A percentile compares a stretch with the other conserved stretches of the same genome.
Conservation (phyloP, 1,140 invertebrate genomes). For the Arctopsyche grandis region DNA sequence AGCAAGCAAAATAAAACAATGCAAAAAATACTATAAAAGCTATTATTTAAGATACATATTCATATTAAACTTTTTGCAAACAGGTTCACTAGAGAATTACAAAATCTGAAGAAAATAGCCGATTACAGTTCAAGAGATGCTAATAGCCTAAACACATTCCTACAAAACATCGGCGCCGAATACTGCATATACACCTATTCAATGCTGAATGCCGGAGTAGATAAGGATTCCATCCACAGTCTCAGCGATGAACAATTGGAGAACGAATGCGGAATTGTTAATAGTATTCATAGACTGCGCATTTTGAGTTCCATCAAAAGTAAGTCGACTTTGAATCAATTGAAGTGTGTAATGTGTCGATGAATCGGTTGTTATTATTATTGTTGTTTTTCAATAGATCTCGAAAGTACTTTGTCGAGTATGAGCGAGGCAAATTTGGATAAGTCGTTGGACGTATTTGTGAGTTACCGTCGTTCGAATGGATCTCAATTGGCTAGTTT, state of each 20-base stretch:
- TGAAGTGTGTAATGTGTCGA: background rate
- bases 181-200: conserved; percentile 97
- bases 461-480: conserved; percentile 97
- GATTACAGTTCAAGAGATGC: conserved; percentile 96
- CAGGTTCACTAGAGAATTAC: conserved; percentile 93
- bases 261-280: conserved; percentile 89
- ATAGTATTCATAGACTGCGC: conserved; percentile 92
- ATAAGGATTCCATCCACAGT: conserved; percentile 82
- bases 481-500: conserved; percentile 96
- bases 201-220: conserved; percentile 95
- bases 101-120: conserved; percentile 95
- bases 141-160: conserved; percentile 90
- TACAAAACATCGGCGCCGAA: conserved; percentile 87
- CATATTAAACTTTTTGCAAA: conserved; percentile 43
- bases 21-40: conserved; percentile 26
- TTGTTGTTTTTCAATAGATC: conserved; percentile 60
- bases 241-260: conserved; percentile 92
- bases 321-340: conserved; percentile 58
- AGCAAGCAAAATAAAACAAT: conserved; percentile 21
- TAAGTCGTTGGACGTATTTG: conserved; percentile 95
- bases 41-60: background rate
- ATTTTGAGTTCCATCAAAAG: conserved; percentile 90
- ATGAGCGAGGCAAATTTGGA: conserved; percentile 80
- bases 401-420: conserved; percentile 70
- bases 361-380: background rate